These are phyloP conservation scores for Telmatherina bonti DNA, from an alignment of 2,797 vertebrate species.

Conservation along the genomic window DNA sequence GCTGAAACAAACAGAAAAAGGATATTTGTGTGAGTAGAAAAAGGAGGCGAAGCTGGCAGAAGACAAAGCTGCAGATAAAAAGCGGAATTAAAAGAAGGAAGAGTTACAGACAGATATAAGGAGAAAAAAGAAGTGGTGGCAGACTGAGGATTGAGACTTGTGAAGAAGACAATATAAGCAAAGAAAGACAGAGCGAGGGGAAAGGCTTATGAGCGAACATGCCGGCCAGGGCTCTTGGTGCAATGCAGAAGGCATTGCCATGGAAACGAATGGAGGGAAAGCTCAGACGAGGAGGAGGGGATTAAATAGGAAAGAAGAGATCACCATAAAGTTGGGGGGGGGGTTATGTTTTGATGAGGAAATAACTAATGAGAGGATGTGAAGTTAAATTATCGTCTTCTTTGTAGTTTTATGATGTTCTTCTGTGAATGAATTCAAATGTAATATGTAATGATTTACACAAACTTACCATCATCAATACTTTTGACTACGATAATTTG, in stretches of 20 bases:
- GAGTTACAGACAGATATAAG: constrained; percentile 1
- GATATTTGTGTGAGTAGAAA: not conserved
- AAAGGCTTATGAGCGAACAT: constrained; percentile 71
- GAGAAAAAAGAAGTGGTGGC: constrained; percentile 13
- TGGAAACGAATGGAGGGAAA: constrained; percentile 86
- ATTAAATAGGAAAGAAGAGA: constrained; percentile 78
- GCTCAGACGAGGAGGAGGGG: constrained; percentile 74
- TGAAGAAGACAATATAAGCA: constrained; percentile 46
- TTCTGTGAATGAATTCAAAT: not conserved
- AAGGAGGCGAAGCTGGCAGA: not conserved
- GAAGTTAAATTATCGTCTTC: constrained; percentile 49
- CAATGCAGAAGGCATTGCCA: constrained; percentile 90
- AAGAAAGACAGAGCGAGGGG: constrained; percentile 51
- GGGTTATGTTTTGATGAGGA: constrained; percentile 24
- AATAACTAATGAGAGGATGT: constrained; percentile 53
- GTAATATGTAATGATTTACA: not conserved
- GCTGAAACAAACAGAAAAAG: not conserved
- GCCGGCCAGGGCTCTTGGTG: constrained; percentile 84
- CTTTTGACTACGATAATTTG: not conserved
- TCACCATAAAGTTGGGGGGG: constrained; percentile 54
- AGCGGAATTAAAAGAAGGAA: constrained; percentile 11
- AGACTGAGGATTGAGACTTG: constrained; percentile 36
- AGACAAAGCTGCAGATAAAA: constrained; percentile 24
- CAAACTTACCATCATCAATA: not conserved
- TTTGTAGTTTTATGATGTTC: constrained; percentile 16